phyloP scores from a whole-genome alignment of 2,797 vertebrate species.

The Lacerta agilis region DNA sequence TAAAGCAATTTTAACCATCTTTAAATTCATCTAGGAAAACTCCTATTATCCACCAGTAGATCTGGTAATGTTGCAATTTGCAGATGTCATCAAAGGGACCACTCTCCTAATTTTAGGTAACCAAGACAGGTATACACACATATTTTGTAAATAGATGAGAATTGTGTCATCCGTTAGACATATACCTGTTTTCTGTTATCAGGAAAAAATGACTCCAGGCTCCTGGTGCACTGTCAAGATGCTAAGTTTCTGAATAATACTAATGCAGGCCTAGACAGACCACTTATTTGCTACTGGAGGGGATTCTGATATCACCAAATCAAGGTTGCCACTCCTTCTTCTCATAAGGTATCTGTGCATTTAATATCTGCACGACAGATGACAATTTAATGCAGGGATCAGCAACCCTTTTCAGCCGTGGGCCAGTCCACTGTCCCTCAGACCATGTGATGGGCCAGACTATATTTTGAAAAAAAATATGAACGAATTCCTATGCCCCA shows the following conservation, averaged over 20 bases:
- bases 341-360: background rate
- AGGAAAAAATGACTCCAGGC: background rate
- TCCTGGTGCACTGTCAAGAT: constrained; percentile 17
- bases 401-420: too few species aligned
- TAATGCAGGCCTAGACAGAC: background rate
- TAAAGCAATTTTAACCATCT: constrained; percentile 60
- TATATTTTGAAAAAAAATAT: too few species aligned
- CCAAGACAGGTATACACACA: constrained; percentile 27
- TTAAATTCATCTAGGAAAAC: constrained; percentile 33
- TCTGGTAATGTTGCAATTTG: constrained; percentile 35
- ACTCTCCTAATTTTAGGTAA: constrained; percentile 46
- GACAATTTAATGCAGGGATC: background rate
- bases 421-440: too few species aligned
- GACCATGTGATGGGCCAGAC: too few species aligned
- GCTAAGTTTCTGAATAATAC: background rate
- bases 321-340: background rate
- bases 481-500: too few species aligned
- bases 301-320: background rate
- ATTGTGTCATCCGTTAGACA: background rate
- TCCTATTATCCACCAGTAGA: constrained; percentile 18
- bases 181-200: background rate
- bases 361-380: background rate
- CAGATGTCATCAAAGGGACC: constrained; percentile 34
- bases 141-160: background rate
- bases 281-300: constrained; percentile 5